Evolutionary conservation across 2,113 vertebrate species (phyloP).

Genomic region (Neofelis nebulosa): DNA sequence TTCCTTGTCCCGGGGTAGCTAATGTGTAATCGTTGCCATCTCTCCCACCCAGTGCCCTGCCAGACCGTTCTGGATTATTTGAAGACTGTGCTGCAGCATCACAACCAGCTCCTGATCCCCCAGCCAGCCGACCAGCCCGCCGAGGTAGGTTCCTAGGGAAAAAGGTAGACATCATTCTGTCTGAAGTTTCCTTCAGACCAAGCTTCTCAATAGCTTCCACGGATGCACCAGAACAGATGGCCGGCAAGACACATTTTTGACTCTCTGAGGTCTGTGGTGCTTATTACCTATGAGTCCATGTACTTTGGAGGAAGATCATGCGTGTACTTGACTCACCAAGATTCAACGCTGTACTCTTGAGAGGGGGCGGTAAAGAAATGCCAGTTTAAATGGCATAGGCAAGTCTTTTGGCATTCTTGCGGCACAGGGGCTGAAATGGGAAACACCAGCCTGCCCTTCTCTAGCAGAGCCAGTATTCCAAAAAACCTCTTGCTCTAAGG

Average conservation of each 20-base stretch:
- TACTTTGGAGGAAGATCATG: background rate
- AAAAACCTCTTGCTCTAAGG: too few species aligned
- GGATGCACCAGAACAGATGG: background rate
- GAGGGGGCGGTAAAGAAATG: background rate
- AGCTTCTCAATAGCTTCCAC: background rate
- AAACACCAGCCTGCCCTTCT: background rate
- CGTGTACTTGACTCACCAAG: background rate
- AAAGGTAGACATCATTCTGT: background rate
- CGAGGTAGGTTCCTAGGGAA: slow-evolving; percentile 86
- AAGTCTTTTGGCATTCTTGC: background rate
- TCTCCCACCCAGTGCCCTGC: slow-evolving; percentile 92
- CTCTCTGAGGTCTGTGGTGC: background rate
- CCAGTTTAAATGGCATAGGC: background rate
- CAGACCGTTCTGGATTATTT: slow-evolving; percentile 97
- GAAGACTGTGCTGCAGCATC: slow-evolving; percentile 95
- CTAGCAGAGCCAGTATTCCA: background rate
- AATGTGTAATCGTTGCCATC: slow-evolving; percentile 54
- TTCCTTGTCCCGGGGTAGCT: background rate
- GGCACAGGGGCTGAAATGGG: background rate
- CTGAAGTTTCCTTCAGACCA: background rate
- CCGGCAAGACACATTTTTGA: background rate
- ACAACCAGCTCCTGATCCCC: slow-evolving; percentile 94
- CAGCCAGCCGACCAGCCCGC: slow-evolving; percentile 93
- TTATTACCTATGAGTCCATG: background rate
- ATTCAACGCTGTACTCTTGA: background rate